phyloP scores from a whole-genome alignment of 2,113 vertebrate species.

The Psammodynastes pulverulentus region DNA sequence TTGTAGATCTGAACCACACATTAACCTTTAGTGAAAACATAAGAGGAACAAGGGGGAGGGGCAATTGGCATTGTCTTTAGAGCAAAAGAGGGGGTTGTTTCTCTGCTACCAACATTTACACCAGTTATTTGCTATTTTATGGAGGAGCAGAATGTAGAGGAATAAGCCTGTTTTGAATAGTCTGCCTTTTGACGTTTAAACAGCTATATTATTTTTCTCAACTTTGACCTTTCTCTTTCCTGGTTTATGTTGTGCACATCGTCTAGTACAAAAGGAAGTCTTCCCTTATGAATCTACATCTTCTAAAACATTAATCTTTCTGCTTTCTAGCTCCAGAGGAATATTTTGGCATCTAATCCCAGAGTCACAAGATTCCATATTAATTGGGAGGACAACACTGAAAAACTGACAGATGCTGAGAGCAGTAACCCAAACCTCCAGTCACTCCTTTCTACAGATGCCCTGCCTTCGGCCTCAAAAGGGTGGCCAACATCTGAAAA shows the following conservation, averaged over 20 bases:
- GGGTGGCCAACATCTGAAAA: slow-evolving; percentile 81
- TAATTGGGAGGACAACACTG: slow-evolving; percentile 83
- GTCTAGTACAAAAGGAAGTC: background rate
- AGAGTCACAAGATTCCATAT: slow-evolving; percentile 83
- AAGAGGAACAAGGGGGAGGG: background rate
- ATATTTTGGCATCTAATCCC: slow-evolving; percentile 83
- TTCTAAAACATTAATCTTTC: background rate
- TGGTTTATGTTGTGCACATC: background rate
- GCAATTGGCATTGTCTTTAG: background rate
- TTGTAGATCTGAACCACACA: slow-evolving; percentile 11
- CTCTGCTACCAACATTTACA: background rate
- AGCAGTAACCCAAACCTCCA: slow-evolving; percentile 80
- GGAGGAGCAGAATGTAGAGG: background rate
- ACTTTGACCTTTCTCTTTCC: background rate
- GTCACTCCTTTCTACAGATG: slow-evolving; percentile 78
- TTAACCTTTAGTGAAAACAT: background rate
- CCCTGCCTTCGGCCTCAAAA: slow-evolving; percentile 79
- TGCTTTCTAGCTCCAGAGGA: slow-evolving; percentile 76
- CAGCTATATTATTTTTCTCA: background rate
- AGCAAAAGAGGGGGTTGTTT: background rate
- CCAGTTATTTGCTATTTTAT: background rate
- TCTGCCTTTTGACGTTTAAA: background rate
- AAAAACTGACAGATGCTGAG: slow-evolving; percentile 82
- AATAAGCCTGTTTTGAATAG: background rate
- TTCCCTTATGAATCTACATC: background rate